Evolutionary conservation across 1,140 invertebrate genomes (phyloP).

Genomic region (Propsilocerus akamusi): DNA sequence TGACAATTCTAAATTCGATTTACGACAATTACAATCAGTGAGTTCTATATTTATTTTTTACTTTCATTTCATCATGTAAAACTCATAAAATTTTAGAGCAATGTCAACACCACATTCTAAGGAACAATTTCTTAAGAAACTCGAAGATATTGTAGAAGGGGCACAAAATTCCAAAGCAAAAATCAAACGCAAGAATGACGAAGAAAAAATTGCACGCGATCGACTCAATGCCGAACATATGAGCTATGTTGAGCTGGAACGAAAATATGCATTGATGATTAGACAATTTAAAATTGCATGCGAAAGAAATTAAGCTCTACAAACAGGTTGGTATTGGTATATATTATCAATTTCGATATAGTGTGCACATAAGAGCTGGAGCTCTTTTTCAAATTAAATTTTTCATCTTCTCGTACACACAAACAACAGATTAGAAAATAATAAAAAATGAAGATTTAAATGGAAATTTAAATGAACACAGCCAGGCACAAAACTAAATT

Average conservation of each 20-base stretch:
- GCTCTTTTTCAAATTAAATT: no score
- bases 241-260: slow-evolving; percentile 57
- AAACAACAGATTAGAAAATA: no score
- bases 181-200: slow-evolving; percentile 39
- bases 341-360: no score
- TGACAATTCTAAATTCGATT: slow-evolving; percentile 83
- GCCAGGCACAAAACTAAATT: no score
- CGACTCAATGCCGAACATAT: slow-evolving; percentile 48
- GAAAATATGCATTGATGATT: slow-evolving; percentile 68
- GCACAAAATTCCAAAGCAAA: slow-evolving; percentile 65
- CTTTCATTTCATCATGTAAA: neutral
- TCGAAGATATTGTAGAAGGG: slow-evolving; percentile 70
- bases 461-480: no score
- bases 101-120: slow-evolving; percentile 46
- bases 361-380: no score
- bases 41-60: slow-evolving; percentile 23
- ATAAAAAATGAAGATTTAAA: no score
- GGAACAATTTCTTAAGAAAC: slow-evolving; percentile 75
- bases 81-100: slow-evolving; percentile 27
- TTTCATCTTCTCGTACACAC: no score
- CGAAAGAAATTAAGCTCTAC: slow-evolving; percentile 40
- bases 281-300: slow-evolving; percentile 60
- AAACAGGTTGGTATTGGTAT: no score
- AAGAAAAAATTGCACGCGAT: slow-evolving; percentile 54
- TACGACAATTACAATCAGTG: slow-evolving; percentile 82